Conservation (phyloP, 2,888 invertebrate species). For the Meteorus colon region DNA sequence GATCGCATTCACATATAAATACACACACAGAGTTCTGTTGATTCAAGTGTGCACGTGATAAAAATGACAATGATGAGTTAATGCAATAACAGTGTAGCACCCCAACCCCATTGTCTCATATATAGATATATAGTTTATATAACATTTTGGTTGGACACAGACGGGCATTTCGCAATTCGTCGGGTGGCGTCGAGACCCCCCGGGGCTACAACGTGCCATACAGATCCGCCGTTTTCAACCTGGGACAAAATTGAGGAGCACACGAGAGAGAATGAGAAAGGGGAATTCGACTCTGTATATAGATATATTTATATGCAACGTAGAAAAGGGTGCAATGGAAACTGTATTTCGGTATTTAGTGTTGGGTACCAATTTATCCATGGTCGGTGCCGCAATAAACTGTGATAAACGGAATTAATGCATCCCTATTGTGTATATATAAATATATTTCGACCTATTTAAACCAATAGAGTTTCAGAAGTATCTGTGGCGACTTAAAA, state of each 20-base stretch:
- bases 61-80: slow-evolving; percentile 73
- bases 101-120: slow-evolving; percentile 49
- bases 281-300: slow-evolving; percentile 14
- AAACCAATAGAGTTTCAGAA: background rate
- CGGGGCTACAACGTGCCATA: slow-evolving; percentile 47
- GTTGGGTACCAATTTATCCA: slow-evolving; percentile 64
- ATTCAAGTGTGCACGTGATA: slow-evolving; percentile 71
- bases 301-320: background rate
- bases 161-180: slow-evolving; percentile 58
- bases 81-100: slow-evolving; percentile 72
- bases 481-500: background rate
- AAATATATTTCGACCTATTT: background rate
- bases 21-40: slow-evolving; percentile 57
- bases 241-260: slow-evolving; percentile 39
- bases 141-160: slow-evolving; percentile 44
- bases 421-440: slow-evolving; percentile 37
- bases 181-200: slow-evolving; percentile 47
- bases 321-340: slow-evolving; percentile 47
- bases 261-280: slow-evolving; percentile 37
- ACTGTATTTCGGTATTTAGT: slow-evolving; percentile 65
- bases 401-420: slow-evolving; percentile 68
- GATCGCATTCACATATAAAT: slow-evolving; percentile 15
- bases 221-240: slow-evolving; percentile 40
- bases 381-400: slow-evolving; percentile 61
- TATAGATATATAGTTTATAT: slow-evolving; percentile 40